These are phyloP conservation scores for Xestia sexstrigata DNA, from an alignment of 2,888 invertebrate genomes.

Conservation along the genomic window DNA sequence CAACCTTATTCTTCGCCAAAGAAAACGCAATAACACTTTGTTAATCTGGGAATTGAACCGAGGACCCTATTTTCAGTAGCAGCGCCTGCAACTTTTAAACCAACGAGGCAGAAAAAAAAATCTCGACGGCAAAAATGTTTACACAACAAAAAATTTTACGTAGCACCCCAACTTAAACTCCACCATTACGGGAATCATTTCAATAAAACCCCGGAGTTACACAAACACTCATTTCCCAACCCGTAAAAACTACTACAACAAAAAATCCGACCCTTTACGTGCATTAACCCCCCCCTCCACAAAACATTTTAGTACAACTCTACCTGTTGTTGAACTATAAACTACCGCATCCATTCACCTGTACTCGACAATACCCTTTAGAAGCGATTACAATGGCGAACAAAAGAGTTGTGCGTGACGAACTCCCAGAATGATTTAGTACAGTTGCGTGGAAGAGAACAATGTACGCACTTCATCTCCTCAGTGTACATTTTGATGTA, in stretches of 20 bases:
- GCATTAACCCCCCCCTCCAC: conserved; percentile 36
- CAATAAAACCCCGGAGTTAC: conserved; percentile 51
- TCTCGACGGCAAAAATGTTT: neutral
- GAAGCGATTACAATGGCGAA: conserved; percentile 67
- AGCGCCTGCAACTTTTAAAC: neutral
- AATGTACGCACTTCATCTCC: conserved; percentile 66
- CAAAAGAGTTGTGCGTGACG: conserved; percentile 75
- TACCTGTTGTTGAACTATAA: conserved; percentile 62
- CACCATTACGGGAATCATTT: conserved; percentile 40
- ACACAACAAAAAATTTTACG: neutral
- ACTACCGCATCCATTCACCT: conserved; percentile 64
- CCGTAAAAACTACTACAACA: conserved; percentile 58
- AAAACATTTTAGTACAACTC: conserved; percentile 59
- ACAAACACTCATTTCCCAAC: conserved; percentile 52
- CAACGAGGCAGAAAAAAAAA: neutral
- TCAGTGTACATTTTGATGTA: conserved; percentile 54
- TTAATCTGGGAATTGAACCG: neutral
- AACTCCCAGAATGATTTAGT: conserved; percentile 71
- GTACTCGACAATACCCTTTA: conserved; percentile 62
- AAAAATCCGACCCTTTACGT: conserved; percentile 51
- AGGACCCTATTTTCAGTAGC: neutral
- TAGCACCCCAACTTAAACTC: conserved; percentile 20
- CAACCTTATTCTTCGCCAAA: neutral
- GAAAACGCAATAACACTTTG: neutral
- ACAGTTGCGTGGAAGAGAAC: conserved; percentile 67